Evolutionary conservation across 2,113 vertebrate species (phyloP).

Genomic region (Myiagra hebetior): DNA sequence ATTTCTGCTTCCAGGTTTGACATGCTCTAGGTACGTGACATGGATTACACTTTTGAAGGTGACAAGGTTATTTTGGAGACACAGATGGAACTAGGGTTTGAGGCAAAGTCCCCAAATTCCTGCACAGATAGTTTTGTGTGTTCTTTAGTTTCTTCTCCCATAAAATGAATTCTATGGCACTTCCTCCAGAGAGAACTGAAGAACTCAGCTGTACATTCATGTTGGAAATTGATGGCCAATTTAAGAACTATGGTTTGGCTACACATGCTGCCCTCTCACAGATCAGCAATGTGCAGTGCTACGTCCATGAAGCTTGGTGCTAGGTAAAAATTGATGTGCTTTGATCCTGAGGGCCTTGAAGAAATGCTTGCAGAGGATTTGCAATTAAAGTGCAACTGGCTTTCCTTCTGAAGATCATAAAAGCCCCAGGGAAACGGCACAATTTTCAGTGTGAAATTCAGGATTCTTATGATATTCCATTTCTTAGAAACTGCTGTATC

Average conservation of each 20-base stretch:
- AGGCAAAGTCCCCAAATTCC: background rate
- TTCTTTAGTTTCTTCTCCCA: background rate
- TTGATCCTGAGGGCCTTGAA: background rate
- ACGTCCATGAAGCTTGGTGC: background rate
- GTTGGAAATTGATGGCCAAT: background rate
- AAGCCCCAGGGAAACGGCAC: background rate
- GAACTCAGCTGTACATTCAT: background rate
- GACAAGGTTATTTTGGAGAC: background rate
- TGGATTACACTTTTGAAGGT: background rate
- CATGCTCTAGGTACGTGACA: background rate
- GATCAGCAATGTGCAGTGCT: background rate
- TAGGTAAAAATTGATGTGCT: background rate
- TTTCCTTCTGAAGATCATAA: background rate
- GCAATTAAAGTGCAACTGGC: background rate
- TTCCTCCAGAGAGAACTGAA: background rate
- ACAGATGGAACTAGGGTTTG: background rate
- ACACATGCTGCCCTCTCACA: background rate
- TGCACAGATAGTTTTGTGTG: background rate
- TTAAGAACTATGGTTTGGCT: background rate
- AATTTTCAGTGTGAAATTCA: background rate
- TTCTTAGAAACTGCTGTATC: background rate
- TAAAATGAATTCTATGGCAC: background rate
- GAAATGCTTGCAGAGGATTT: background rate
- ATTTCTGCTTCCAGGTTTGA: background rate
- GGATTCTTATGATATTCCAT: background rate